Base-by-base conservation (phyloP, 2,888 invertebrate genomes). In the Sesia apiformis region DNA sequence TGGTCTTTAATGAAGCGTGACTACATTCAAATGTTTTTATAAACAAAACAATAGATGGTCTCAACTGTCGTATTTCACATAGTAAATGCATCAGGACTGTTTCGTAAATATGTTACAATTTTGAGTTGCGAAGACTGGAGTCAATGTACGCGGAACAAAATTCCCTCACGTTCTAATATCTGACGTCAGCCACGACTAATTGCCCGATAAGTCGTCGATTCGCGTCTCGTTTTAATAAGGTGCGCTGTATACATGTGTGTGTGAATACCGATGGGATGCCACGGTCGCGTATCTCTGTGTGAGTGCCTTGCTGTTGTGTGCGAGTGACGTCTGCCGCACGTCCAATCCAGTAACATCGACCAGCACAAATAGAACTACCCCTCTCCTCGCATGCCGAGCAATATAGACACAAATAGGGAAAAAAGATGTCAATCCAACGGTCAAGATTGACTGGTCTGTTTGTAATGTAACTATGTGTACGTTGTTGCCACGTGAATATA, bases 191-290 rank as follows among this genome's bases (percentile, higher is more conserved):
- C 78, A 79, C 84, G 81, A 87, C 87, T 89, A 89, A 88, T 88
- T 88, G 88, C 82, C 84, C 88, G 88, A 88, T 88, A 89, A 89
- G 85, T 87, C 87, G 88, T 84, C 87, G 86, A 88, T 88, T 87
- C 84, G 84, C 84, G 84, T 87, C 88, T 88, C 88, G 87, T 88
- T 88, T 88, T 88, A 89, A 89, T 89, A 88, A 88, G 88, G 88
- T 86, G 81, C 81, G 81, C 82, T 77, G 82, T 81, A 72, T 73
- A 76, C 74, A 74, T 84, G 85, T 85, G 78, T 74, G 85, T 76
- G 84, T 83, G 76, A 78, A 79, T 80, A 72, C 77, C 81, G 79
- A 82, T 84, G 88, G 88, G 88, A 88, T 88, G 87, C 86, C 87
- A 87, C 84, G 86, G 87, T 82, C 86, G 84, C 68, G 67, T 63